Conservation (phyloP, 2,888 invertebrate species). For the Harpalus rufipes region DNA sequence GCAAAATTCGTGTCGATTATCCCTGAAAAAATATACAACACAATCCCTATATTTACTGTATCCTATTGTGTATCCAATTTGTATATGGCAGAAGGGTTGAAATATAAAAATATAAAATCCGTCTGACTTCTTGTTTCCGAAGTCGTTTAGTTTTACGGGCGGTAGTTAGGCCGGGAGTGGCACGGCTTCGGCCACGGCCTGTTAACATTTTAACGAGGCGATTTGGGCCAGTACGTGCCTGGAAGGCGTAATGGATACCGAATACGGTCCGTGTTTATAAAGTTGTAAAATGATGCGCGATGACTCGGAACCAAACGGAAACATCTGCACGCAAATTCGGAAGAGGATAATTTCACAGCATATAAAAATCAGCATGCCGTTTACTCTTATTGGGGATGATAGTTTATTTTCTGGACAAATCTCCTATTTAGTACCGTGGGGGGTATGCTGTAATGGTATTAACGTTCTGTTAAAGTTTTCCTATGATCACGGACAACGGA, state of each 20-base stretch:
- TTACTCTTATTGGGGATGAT: neutral
- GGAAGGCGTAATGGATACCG: slow-evolving; percentile 34
- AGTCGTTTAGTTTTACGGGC: slow-evolving; percentile 52
- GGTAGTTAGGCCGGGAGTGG: slow-evolving; percentile 28
- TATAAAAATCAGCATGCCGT: neutral
- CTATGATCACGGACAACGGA: neutral
- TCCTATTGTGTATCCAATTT: neutral
- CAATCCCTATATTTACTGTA: neutral
- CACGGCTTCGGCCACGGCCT: slow-evolving; percentile 15
- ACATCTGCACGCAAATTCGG: neutral
- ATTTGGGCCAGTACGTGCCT: slow-evolving; percentile 49
- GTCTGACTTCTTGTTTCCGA: slow-evolving; percentile 50
- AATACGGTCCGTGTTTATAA: slow-evolving; percentile 41
- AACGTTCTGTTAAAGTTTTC: neutral
- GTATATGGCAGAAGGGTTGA: slow-evolving; percentile 8
- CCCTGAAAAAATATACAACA: neutral
- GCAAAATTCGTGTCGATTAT: neutral
- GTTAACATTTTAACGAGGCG: slow-evolving; percentile 54
- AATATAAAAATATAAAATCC: slow-evolving; percentile 54
- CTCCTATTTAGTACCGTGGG: too few species aligned
- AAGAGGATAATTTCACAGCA: neutral
- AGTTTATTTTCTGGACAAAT: too few species aligned
- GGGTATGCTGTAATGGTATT: neutral
- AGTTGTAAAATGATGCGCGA: slow-evolving; percentile 49
- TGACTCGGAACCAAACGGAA: neutral